A percentile compares a stretch with the other conserved stretches of the same genome.
phyloP scores from a whole-genome alignment of 2,888 invertebrate species.

The Cheilosia pagana region DNA sequence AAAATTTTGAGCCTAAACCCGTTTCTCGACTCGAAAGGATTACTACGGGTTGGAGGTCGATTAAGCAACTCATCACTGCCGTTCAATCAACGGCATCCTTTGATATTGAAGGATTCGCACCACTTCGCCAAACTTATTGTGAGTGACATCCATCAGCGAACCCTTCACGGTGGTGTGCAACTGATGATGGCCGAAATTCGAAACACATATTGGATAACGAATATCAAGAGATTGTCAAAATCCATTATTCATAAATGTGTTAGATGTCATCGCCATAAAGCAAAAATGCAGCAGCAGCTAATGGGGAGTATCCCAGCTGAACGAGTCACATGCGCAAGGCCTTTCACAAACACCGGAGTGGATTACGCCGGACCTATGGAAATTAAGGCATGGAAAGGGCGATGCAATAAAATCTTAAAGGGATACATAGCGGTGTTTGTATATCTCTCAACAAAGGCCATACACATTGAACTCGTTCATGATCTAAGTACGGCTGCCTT shows the following conservation, averaged over 20 bases:
- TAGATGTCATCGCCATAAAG: background rate
- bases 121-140: no score
- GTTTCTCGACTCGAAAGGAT: conserved; percentile 3
- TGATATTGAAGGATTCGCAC: background rate
- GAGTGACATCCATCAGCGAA: no score
- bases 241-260: background rate
- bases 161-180: background rate
- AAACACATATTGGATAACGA: conserved; percentile 10
- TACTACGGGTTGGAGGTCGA: background rate
- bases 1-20: no score
- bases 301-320: no score
- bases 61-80: conserved; percentile 1
- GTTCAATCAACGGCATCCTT: conserved; percentile 5
- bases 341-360: no score
- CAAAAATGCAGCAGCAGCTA: no score
- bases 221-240: conserved; percentile 2
- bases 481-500: background rate
- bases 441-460: background rate
- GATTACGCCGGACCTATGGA: no score
- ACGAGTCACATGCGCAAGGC: no score
- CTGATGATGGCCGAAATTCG: conserved; percentile 7
- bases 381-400: no score
- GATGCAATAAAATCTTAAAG: no score
- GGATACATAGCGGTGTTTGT: no score
- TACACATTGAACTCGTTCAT: background rate